Base-by-base conservation (phyloP, 2,888 invertebrate species). In the Alloscopus bannaensis region DNA sequence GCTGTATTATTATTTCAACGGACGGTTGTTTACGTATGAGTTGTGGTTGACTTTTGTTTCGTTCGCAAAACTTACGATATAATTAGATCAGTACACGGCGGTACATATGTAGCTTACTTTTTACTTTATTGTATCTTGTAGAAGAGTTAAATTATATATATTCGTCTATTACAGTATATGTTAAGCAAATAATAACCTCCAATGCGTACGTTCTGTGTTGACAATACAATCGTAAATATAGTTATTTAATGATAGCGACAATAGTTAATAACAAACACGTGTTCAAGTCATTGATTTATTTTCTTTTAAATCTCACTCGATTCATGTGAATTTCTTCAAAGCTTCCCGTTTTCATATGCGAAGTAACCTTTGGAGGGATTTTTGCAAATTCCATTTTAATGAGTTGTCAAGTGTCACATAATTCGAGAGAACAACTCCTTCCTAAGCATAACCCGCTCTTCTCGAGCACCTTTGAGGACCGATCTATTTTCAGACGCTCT, bases 401-500 rank as follows among this genome's bases (percentile, higher is more conserved):
- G n/a, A n/a, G n/a, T n/a, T n/a, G n/a, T n/a, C n/a, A n/a, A n/a
- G n/a, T n/a, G n/a, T 52, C 16, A 52, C 20, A 22, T 59, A 6
- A 82, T 47, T 52, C 82, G 24, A 3, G 68, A 62, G 0, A 72
- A 52, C 8, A 88, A 55, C 68, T 87, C 88, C 64, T 83, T 80
- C 28, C 76, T 66, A 16, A 88, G 82, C 81, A 88, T 85, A 28
- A 84, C 77, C 20, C 86, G 75, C 69, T 90, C 90, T 66, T 88
- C 87, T 26, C 89, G 85, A 3, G 89, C 88, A 4, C 89, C 89
- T 26, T 86, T 85, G 2, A 90, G 70, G 2, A 90, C 88, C 0
- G 88, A 87, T 50, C 88, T 86, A 85, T 90, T 90, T 84, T 90
- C 90, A 16, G 88, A 87, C 0, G 89, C 89, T 55, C 90, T 80